A percentile compares a stretch with the other conserved stretches of the same genome.
Conservation (phyloP, 2,888 invertebrate genomes). For the Tryphoninae sp. region DNA sequence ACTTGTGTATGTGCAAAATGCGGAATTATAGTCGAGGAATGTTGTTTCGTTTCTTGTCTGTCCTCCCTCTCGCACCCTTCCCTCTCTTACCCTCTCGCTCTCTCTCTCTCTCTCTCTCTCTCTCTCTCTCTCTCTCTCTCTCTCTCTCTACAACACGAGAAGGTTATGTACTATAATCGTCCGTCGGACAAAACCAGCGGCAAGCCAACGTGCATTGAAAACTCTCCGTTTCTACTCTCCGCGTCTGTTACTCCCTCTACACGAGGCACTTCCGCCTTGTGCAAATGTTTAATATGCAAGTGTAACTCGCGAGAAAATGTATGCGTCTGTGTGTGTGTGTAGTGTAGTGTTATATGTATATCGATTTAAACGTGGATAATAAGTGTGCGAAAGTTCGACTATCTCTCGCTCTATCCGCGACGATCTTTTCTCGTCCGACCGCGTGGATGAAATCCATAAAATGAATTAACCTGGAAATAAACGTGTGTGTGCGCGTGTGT, state of each 20-base stretch:
- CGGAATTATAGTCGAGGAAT: conserved; percentile 25
- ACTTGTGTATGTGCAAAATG: conserved; percentile 5
- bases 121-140: too few relatives aligned
- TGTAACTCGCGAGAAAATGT: conserved; percentile 25
- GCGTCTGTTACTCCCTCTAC: background rate
- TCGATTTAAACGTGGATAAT: conserved; percentile 1
- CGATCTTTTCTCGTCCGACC: conserved; percentile 18
- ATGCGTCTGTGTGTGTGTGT: conserved; percentile 1
- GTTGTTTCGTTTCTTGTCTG: conserved; percentile 11
- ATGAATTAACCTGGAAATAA: background rate
- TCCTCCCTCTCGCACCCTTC: background rate
- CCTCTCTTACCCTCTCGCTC: background rate
- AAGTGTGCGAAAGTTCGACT: background rate
- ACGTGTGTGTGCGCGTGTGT: background rate
- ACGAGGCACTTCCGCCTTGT: conserved; percentile 2
- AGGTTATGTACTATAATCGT: conserved; percentile 7
- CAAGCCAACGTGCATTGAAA: conserved; percentile 11
- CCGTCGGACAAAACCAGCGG: background rate
- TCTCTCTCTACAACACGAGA: conserved; percentile 46
- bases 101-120: background rate
- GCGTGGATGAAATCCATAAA: conserved; percentile 33
- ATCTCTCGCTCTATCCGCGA: background rate
- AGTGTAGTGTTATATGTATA: background rate
- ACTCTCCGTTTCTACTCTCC: conserved; percentile 21
- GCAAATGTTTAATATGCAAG: conserved; percentile 42